Evolutionary conservation across 2,113 vertebrate genomes (phyloP), one percentile per base, ranked within the genome.

Genomic region (Chloebia gouldiae): DNA sequence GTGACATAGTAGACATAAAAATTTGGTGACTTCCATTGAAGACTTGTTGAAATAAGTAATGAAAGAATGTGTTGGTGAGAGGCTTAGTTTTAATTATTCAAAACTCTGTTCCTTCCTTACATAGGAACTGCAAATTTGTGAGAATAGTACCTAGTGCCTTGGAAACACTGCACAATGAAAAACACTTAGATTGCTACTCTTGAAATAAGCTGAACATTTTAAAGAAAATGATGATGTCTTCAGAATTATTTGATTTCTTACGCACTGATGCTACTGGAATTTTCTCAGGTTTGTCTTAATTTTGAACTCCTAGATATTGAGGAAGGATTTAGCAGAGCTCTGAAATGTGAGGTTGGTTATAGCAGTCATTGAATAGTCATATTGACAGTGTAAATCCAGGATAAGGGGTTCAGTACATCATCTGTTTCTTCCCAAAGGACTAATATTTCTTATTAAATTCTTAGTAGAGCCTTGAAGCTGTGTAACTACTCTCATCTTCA

Each of bases 361-460:
- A 76, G 39, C 35, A 82, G 50, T 54, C 8, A 20, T 10, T 69
- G 79, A 76, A 54, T 76, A 69, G 47, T 66, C 54, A 50, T 66
- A 49, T 50, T 88, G 54, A 66, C 24, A 25, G 68, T 71, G 42
- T 85, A 2, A 6, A 15, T 69, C 59, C 23, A 63, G 89, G 66
- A 45, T 80, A 77, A 77, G n/a, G 17, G 19, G 17, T 66, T 50
- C 47, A 19, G 88, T 92, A 28, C 35, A 44, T 91, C 50, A 56
- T 65, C 49, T 90, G 12, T 13, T 90, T 61, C 33, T 95, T 92
- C 85, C 90, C 85, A 71, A 77, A 86, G 79, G 85, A 22, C 35
- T 94, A 69, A 51, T 96, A 59, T 70, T 91, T 91, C 73, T 70
- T 91, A 69, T 18, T 81, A 82, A 66, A 80, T 89, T 92, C 51